These are phyloP conservation scores for Cynodonichthys magdalenae DNA, from an alignment of 2,797 vertebrate genomes.

Conservation along the genomic window DNA sequence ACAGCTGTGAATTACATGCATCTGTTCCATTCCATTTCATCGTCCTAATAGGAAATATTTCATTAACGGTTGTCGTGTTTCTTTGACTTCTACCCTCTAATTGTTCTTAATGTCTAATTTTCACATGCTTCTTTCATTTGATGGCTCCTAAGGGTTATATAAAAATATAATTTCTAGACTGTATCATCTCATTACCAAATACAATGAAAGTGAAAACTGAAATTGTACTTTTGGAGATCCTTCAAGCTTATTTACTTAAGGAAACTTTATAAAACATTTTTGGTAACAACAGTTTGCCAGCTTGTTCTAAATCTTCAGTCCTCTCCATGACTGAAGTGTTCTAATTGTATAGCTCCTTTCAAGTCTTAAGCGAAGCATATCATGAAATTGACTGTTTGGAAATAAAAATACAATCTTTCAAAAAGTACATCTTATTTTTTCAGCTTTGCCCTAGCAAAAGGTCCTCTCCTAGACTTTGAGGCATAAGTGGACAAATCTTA, in stretches of 20 bases:
- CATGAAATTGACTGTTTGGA: slow-evolving; percentile 58
- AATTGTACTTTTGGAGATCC: not conserved
- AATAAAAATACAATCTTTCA: slow-evolving; percentile 51
- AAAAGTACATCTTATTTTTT: slow-evolving; percentile 81
- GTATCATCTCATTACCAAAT: not conserved
- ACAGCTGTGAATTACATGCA: not conserved
- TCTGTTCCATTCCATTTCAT: not conserved
- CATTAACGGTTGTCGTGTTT: not conserved
- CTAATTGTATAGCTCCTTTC: slow-evolving; percentile 4
- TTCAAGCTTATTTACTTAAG: not conserved
- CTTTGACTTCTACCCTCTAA: not conserved
- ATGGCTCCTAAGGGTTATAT: not conserved
- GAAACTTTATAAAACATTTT: slow-evolving; percentile 10
- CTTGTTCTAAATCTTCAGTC: slow-evolving; percentile 10
- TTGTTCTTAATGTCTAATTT: not conserved
- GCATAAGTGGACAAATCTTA: slow-evolving; percentile 96
- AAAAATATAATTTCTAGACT: not conserved
- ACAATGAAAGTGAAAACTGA: not conserved
- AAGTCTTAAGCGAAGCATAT: slow-evolving; percentile 6
- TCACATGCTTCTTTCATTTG: not conserved
- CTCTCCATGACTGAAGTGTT: slow-evolving; percentile 10
- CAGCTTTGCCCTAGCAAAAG: slow-evolving; percentile 84
- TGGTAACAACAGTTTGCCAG: slow-evolving; percentile 4
- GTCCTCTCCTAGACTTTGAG: slow-evolving; percentile 86
- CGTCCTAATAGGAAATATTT: not conserved